Base-by-base conservation (phyloP, 2,113 vertebrate genomes). In the Brachyhypopomus gauderio region DNA sequence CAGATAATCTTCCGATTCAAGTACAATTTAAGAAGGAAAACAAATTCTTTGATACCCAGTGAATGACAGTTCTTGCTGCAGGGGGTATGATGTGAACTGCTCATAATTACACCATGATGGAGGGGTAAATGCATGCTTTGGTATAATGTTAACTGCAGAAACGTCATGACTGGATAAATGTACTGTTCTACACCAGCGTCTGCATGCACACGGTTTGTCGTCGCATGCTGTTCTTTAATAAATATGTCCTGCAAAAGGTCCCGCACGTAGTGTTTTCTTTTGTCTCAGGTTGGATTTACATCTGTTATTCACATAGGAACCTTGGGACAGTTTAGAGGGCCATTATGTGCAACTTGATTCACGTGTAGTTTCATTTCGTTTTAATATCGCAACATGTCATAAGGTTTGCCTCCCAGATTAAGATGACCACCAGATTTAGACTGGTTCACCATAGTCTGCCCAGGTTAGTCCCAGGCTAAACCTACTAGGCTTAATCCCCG, bases 181-280 rank as follows among this genome's bases (percentile, higher is more conserved):
- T 86, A 75, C 78, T 86, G 72, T 80, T 79, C 62, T 83, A 80
- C 81, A 83, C 82, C 84, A 74, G 81, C 85, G 73, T 83, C 59
- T 83, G 81, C 84, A 83, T 83, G 77, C 72, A 78, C 64, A 83
- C 74, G 38, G 70, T 81, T 72, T 85, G 66, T 81, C 81, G 75
- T 79, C 11, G 81, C 81, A 86, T 83, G 81, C 81, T 83, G 78
- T 56, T 59, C 70, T 83, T 36, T 72, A 86, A 86, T 86, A 86
- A 86, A 86, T 36, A 72, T 74, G 73, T 78, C 63, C 62, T 64
- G 58, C 60, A 66, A 27, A 8, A 83, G 5, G 66, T 58, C 30
- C 11, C 25, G 25, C 16, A 22, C 19, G 5, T 30, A 56, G 9
- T 41, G 71, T 56, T 73, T 56, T 73, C 71, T 56, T 52, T 73